These are phyloP conservation scores for Talpa occidentalis DNA, from an alignment of 2,113 vertebrate species.

Conservation along the genomic window DNA sequence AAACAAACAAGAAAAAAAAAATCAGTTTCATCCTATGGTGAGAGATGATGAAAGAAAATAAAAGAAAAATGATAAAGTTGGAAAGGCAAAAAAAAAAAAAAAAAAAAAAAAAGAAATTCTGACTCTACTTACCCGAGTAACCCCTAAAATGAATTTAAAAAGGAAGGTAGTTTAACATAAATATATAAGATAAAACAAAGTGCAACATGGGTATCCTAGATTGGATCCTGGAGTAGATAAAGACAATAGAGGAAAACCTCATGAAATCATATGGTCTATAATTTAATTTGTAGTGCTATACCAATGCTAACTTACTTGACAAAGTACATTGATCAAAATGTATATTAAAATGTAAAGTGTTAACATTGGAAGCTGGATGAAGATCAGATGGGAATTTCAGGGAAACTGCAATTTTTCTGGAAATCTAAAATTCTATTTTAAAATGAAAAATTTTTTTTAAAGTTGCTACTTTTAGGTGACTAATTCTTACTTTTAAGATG, in stretches of 20 bases:
- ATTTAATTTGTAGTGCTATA: accelerated
- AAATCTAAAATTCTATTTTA: not conserved
- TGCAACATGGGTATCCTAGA: not conserved
- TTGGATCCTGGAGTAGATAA: not conserved
- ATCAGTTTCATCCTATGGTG: not conserved
- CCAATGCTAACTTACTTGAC: not conserved
- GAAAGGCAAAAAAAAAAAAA: not conserved
- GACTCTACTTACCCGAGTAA: not conserved
- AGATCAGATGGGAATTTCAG: not conserved
- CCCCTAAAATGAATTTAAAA: not conserved
- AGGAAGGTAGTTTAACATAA: not conserved
- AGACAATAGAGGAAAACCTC: not conserved
- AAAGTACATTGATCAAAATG: not conserved
- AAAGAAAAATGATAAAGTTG: not conserved
- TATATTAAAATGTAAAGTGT: not conserved
- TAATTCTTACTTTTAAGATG: not conserved
- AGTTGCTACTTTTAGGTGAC: not conserved
- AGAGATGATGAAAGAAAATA: not conserved
- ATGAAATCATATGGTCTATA: not conserved
- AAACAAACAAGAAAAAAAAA: not conserved
- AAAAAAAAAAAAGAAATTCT: not conserved
- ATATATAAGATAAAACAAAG: not conserved
- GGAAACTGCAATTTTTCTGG: not conserved
- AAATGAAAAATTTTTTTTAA: not conserved
- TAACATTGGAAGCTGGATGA: not conserved